Percentiles rank a stretch among this genome's conserved stretches.
Evolutionary conservation across 1,140 invertebrate species (phyloP).

Genomic region (Epicauta chinensis): DNA sequence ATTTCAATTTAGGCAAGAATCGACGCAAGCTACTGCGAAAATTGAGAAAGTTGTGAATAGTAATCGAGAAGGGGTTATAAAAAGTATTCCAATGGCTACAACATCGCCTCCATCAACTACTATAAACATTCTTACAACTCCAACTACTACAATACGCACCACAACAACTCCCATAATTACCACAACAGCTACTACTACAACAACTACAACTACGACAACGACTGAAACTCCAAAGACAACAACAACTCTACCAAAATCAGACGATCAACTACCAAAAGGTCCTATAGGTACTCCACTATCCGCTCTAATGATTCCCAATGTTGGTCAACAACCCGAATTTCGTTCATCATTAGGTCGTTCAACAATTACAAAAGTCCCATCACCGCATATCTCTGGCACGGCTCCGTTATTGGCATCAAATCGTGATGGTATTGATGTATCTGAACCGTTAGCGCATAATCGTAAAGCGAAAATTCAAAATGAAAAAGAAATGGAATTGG

Average conservation of each 20-base stretch:
- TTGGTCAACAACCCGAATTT: slow-evolving; percentile 44
- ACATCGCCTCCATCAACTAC: background rate
- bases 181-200: background rate
- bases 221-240: background rate
- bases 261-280: background rate
- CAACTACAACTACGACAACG: background rate
- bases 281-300: slow-evolving; percentile 42
- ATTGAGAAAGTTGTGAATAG: slow-evolving; percentile 1
- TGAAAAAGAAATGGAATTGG: background rate
- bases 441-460: slow-evolving; percentile 2
- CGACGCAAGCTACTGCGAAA: background rate
- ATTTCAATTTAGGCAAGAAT: background rate
- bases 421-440: slow-evolving; percentile 1
- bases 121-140: background rate
- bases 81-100: background rate
- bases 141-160: background rate
- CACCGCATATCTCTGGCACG: slow-evolving; percentile 37
- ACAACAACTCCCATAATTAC: background rate
- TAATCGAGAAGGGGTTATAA: background rate
- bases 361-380: slow-evolving; percentile 59
- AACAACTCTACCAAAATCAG: background rate
- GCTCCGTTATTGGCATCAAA: slow-evolving; percentile 10
- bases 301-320: slow-evolving; percentile 53
- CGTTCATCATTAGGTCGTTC: slow-evolving; percentile 45
- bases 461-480: slow-evolving; percentile 1